Evolutionary conservation across 2,888 invertebrate species (phyloP), one percentile per base, ranked within the genome.

Genomic region (Catocala sponsa): DNA sequence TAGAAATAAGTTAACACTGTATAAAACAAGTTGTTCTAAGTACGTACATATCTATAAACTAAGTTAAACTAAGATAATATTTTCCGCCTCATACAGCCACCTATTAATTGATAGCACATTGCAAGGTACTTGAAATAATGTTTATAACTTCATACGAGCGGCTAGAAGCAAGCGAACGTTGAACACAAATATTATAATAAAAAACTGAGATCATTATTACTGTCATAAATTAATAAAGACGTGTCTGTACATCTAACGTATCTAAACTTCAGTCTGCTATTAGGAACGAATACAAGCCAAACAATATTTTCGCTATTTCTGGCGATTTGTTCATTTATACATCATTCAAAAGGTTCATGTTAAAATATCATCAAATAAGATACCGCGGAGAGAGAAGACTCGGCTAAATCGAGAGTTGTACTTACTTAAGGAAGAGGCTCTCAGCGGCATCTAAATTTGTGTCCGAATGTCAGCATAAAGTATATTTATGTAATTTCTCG

Each of bases 221-320:
- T 41, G 44, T 38, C 44, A 44, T 25, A 60, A 59, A 65, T 63
- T 60, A 64, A 47, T 54, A 67, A 73, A 65, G 59, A 65, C 62
- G 59, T 69, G 66, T 69, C 64, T 70, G 54, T 65, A 62, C 63
- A 65, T 66, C 58, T 35, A 43, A 68, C 52, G 58, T 42, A 66
- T 76, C 49, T 60, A 69, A 63, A 63, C 58, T 65, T 65, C 57
- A 64, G 59, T 67, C 44, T 52, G 50, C 65, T 38, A 47, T 60
- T 52, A 65, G 63, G 47, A 56, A 68, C 63, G 55, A 68, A 51
- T 56, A 44, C 53, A 55, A 63, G 59, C 58, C 69, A 65, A 68
- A 61, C 56, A 47, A 63, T 68, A 63, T 68, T 72, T 62, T 65
- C 49, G 32, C 56, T 49, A 65, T 11, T 72, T 54, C 56, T 43